Evolutionary conservation across 1,140 invertebrate genomes (phyloP).

Genomic region (Spodoptera litura): DNA sequence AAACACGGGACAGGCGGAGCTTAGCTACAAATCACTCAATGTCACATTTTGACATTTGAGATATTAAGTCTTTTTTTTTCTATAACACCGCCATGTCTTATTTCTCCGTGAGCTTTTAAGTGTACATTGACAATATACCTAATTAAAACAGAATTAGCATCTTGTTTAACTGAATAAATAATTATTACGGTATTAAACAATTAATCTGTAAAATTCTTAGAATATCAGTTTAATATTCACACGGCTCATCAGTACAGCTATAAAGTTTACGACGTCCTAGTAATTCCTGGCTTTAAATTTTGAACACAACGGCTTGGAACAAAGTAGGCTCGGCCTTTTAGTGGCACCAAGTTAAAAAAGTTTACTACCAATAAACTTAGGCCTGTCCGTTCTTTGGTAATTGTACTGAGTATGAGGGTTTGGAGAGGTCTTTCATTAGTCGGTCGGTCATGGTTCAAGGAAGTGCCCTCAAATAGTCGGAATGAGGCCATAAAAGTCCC

Average conservation of each 20-base stretch:
- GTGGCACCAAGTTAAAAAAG: constrained; percentile 41
- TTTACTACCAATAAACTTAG: constrained; percentile 46
- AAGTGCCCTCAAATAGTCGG: constrained; percentile 71
- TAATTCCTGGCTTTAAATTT: constrained; percentile 68
- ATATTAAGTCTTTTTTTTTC: constrained; percentile 87
- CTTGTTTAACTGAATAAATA: constrained; percentile 20
- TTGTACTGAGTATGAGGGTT: not conserved
- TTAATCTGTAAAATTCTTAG: constrained; percentile 51
- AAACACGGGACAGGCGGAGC: constrained; percentile 87
- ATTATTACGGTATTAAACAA: constrained; percentile 19
- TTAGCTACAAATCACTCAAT: constrained; percentile 87
- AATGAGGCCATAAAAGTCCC: constrained; percentile 76
- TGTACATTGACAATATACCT: constrained; percentile 8
- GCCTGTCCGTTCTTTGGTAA: constrained; percentile 34
- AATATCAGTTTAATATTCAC: constrained; percentile 68
- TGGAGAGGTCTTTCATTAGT: constrained; percentile 24
- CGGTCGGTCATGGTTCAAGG: constrained; percentile 71
- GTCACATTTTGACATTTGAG: constrained; percentile 87
- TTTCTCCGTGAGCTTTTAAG: constrained; percentile 38
- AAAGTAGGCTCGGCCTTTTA: constrained; percentile 50
- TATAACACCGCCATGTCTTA: constrained; percentile 81
- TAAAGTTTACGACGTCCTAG: constrained; percentile 76
- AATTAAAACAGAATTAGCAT: constrained; percentile 35
- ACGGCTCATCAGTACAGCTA: constrained; percentile 68
- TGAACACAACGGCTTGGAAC: constrained; percentile 61